Evolutionary conservation across 2,888 invertebrate genomes (phyloP).

Genomic region (Onchidella celtica): DNA sequence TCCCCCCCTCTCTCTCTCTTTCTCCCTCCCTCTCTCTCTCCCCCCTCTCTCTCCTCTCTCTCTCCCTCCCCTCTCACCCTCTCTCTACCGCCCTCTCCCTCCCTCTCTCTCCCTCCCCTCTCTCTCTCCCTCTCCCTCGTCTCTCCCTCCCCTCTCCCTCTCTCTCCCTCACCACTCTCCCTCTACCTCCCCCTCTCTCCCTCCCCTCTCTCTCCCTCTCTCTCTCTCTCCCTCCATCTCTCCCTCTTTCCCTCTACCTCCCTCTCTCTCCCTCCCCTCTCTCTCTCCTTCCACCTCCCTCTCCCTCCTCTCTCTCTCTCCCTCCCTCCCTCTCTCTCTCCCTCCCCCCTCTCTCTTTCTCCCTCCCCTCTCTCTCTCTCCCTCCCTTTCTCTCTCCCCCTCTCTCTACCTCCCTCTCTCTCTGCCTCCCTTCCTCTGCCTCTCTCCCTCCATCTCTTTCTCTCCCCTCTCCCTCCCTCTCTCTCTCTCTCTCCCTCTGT

Average conservation of each 20-base stretch:
- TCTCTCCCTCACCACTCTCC: not conserved
- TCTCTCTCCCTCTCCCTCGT: not conserved
- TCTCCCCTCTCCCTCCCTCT: not conserved
- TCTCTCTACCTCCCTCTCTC: not conserved
- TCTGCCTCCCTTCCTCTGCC: not conserved
- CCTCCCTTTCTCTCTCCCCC: not conserved
- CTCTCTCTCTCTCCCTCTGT: not conserved
- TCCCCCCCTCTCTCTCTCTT: not conserved
- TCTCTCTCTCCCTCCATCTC: no score
- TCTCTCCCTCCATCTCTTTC: not conserved
- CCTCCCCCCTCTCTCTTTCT: not conserved
- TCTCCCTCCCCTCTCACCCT: not conserved
- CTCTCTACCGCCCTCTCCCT: not conserved
- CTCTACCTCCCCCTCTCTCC: not conserved
- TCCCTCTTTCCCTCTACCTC: not conserved
- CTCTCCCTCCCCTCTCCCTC: not conserved
- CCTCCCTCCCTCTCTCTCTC: constrained; percentile 19
- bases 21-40: not conserved
- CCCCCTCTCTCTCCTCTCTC: not conserved
- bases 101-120: not conserved
- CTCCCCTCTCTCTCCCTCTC: no score
- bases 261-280: no score
- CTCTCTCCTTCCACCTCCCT: not conserved
- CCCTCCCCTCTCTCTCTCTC: not conserved
- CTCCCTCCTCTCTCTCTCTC: not conserved